A percentile compares a stretch with the other conserved stretches of the same genome.
Evolutionary conservation across 35 echinoderm and acorn worm species (phyloP).

Genomic region (Holothuria glaberrima): DNA sequence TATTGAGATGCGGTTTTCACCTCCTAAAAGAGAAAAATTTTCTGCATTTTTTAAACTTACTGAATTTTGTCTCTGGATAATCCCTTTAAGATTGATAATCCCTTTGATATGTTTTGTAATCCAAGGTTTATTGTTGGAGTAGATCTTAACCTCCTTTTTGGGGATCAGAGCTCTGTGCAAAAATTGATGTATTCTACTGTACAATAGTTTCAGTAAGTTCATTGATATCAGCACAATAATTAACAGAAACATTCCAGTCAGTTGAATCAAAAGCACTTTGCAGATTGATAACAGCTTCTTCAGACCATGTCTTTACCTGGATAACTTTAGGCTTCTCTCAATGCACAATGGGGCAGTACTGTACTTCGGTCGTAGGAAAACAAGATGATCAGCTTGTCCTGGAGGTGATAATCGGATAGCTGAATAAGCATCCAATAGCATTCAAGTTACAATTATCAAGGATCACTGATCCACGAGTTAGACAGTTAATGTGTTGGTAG

Average conservation of each 20-base stretch:
- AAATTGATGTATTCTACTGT: constrained; percentile 57
- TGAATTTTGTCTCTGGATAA: too few relatives aligned
- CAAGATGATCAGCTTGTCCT: constrained; percentile 49
- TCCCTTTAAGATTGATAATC: too few relatives aligned
- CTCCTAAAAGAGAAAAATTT: too few relatives aligned
- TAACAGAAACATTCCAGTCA: constrained; percentile 61
- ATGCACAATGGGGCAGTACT: constrained; percentile 54
- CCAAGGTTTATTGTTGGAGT: too few relatives aligned
- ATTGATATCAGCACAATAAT: background rate
- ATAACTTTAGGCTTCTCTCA: constrained; percentile 41
- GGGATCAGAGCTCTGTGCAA: constrained; percentile 21
- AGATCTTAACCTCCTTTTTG: constrained; percentile 12
- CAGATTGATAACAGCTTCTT: constrained; percentile 38
- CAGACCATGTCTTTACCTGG: constrained; percentile 26
- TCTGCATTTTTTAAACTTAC: too few relatives aligned
- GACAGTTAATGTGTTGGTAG: background rate
- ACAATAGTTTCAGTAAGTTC: too few relatives aligned
- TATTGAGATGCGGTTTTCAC: too few relatives aligned
- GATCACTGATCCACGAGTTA: background rate
- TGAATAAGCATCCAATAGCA: background rate
- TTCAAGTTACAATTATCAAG: background rate
- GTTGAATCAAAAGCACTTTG: constrained; percentile 43
- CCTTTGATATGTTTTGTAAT: too few relatives aligned
- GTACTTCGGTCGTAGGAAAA: constrained; percentile 61
- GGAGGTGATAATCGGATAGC: background rate